These are phyloP conservation scores for Archilochus colubris DNA, from an alignment of 2,113 vertebrate species.

Conservation along the genomic window DNA sequence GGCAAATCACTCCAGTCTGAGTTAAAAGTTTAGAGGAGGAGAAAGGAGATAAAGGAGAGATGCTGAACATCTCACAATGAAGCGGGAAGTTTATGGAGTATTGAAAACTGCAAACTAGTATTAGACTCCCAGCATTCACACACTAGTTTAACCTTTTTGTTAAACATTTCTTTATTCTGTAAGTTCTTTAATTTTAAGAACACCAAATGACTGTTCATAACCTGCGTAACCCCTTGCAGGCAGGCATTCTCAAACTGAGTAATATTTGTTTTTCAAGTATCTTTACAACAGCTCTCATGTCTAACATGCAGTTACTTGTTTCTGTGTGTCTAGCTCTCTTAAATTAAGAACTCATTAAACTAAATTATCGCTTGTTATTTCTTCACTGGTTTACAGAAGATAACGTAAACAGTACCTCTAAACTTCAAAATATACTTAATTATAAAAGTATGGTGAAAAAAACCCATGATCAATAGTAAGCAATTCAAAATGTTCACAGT, in stretches of 20 bases:
- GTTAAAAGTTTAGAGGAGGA: background rate
- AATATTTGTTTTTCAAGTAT: slow-evolving; percentile 48
- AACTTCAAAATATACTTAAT: slow-evolving; percentile 53
- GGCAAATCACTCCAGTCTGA: background rate
- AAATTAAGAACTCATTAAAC: slow-evolving; percentile 19
- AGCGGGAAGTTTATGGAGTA: background rate
- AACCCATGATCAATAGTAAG: slow-evolving; percentile 51
- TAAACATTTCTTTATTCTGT: background rate
- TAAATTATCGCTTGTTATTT: slow-evolving; percentile 28
- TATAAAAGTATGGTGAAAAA: slow-evolving; percentile 63
- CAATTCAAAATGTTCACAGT: slow-evolving; percentile 62
- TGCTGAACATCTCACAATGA: background rate
- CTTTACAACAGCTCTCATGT: background rate
- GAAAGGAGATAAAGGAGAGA: background rate
- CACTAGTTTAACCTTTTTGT: background rate
- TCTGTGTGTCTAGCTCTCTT: slow-evolving; percentile 1
- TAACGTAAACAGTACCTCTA: slow-evolving; percentile 69
- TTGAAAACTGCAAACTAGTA: background rate
- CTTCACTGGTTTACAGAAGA: slow-evolving; percentile 47
- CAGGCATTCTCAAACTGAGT: background rate
- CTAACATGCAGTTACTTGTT: slow-evolving; percentile 3
- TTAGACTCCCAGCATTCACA: background rate
- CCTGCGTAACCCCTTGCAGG: background rate
- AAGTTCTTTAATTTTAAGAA: slow-evolving; percentile 24
- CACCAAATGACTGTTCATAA: background rate